phyloP scores from a whole-genome alignment of 2,113 vertebrate genomes.

The Ictalurus furcatus region DNA sequence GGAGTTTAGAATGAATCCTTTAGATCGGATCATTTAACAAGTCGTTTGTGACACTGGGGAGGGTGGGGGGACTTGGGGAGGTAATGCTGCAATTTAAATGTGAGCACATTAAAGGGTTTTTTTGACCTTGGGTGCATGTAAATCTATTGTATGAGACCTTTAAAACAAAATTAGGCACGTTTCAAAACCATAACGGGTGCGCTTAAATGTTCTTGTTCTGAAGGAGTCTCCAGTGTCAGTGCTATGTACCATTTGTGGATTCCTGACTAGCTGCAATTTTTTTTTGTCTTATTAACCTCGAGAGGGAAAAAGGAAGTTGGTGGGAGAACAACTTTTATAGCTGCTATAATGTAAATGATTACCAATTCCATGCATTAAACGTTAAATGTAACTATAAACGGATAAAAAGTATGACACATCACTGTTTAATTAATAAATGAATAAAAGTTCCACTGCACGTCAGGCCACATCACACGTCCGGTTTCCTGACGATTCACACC shows the following conservation, averaged over 20 bases:
- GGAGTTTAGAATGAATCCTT: too few species aligned
- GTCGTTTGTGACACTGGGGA: too few species aligned
- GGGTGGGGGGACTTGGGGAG: too few species aligned
- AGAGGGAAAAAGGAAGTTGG: background rate
- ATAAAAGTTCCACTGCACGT: background rate
- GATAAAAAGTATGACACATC: background rate
- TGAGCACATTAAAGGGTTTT: too few species aligned
- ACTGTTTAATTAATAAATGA: too few species aligned
- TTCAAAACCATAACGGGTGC: too few species aligned
- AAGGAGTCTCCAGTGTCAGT: background rate
- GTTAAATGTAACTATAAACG: background rate
- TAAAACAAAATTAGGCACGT: too few species aligned
- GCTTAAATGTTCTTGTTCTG: background rate
- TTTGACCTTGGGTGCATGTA: too few species aligned
- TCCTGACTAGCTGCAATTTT: background rate
- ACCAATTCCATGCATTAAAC: background rate
- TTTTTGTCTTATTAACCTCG: background rate
- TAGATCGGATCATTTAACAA: too few species aligned
- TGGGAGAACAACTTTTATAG: background rate
- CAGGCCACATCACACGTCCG: background rate
- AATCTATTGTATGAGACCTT: too few species aligned
- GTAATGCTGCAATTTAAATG: too few species aligned
- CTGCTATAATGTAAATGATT: background rate
- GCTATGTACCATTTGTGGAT: background rate
- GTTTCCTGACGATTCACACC: background rate